Conservation (phyloP, 2,888 invertebrate species). For the Agrotis segetum region DNA sequence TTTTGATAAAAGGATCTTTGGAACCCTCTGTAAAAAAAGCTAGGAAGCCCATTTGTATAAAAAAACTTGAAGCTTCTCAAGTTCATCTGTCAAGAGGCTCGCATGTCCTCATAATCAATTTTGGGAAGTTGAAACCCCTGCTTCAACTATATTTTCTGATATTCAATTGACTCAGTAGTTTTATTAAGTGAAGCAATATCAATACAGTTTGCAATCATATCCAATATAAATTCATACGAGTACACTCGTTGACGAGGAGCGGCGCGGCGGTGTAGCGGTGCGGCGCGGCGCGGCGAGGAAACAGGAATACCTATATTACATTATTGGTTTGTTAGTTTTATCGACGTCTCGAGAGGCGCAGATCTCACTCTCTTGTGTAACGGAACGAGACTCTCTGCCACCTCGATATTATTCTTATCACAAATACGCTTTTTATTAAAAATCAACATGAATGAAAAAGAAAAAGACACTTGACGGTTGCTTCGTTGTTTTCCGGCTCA, state of each 20-base stretch:
- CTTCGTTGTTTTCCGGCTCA: not conserved
- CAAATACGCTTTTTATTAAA: constrained; percentile 50
- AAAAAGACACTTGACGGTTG: not conserved
- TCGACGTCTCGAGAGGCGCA: constrained; percentile 53
- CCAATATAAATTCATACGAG: constrained; percentile 55
- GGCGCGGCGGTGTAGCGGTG: constrained; percentile 16
- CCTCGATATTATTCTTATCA: constrained; percentile 39
- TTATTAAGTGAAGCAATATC: constrained; percentile 44
- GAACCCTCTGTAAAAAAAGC: constrained; percentile 11
- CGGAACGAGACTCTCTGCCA: constrained; percentile 30
- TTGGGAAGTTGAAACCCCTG: not conserved
- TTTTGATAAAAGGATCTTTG: constrained; percentile 25
- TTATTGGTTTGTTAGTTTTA: constrained; percentile 65
- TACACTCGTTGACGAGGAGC: constrained; percentile 53
- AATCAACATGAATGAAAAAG: constrained; percentile 38
- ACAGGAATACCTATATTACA: constrained; percentile 54
- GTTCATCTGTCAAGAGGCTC: not conserved
- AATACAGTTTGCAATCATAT: constrained; percentile 39
- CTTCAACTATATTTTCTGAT: not conserved
- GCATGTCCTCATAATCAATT: not conserved
- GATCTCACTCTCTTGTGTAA: constrained; percentile 12
- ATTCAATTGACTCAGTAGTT: constrained; percentile 20
- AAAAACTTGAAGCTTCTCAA: no score
- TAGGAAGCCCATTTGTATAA: no score
- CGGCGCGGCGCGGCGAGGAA: constrained; percentile 9